A percentile compares a stretch with the other conserved stretches of the same genome.
phyloP scores from a whole-genome alignment of 2,113 vertebrate genomes.

The Aspidoscelis tigris region DNA sequence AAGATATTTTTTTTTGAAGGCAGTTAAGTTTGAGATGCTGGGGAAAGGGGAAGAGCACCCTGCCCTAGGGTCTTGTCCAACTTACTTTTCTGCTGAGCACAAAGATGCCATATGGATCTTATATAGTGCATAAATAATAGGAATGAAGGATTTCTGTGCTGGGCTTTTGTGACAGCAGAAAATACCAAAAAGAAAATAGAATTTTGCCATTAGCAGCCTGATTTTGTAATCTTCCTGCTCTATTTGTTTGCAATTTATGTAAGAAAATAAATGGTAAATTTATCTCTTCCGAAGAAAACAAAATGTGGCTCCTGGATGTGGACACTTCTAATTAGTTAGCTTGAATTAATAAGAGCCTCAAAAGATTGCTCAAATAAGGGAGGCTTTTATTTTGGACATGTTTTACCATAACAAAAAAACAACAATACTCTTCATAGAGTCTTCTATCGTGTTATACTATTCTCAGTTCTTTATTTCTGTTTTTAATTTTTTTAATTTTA shows the following conservation, averaged over 20 bases:
- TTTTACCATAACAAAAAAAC: rapidly evolving
- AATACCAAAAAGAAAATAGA: neutral
- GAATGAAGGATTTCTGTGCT: neutral
- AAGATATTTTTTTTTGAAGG: neutral
- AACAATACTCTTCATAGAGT: neutral
- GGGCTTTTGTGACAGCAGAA: neutral
- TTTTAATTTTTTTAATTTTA: too few species aligned
- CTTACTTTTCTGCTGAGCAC: neutral
- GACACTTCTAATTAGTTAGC: neutral
- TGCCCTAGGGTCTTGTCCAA: neutral
- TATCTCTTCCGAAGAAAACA: neutral
- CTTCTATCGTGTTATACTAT: neutral
- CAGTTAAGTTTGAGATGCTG: neutral
- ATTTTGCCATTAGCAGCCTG: neutral
- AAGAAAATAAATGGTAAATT: neutral
- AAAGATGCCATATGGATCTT: neutral
- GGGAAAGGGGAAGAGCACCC: neutral
- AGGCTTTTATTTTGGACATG: rapidly evolving
- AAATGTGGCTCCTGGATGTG: neutral
- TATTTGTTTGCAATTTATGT: slow-evolving; percentile 20
- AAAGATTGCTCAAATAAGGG: neutral
- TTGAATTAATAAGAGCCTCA: neutral
- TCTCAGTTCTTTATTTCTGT: too few species aligned
- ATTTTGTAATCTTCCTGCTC: slow-evolving; percentile 17
- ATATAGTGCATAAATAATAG: neutral